Conservation (phyloP, 2,888 invertebrate species). For the Cylloceria caligata region DNA sequence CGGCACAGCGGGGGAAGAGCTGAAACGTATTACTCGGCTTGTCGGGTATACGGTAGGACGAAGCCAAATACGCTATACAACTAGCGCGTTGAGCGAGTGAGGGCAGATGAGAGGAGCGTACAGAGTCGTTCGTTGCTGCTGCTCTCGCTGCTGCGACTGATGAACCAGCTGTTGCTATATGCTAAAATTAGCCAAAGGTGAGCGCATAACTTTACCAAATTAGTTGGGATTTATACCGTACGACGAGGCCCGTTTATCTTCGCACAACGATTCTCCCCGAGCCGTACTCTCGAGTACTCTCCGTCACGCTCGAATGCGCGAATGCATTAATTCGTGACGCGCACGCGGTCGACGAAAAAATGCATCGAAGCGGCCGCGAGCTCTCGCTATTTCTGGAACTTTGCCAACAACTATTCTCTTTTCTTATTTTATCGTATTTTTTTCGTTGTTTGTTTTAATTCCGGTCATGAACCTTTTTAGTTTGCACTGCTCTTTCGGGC, state of each 20-base stretch:
- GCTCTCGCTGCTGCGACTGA: conserved; percentile 47
- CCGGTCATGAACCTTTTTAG: conserved; percentile 5
- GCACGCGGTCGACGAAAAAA: conserved; percentile 54
- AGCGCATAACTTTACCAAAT: conserved; percentile 69
- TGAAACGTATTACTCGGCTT: conserved; percentile 57
- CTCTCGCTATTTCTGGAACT: conserved; percentile 50
- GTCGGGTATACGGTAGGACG: conserved; percentile 43
- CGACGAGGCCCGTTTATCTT: conserved; percentile 62
- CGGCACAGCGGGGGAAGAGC: conserved; percentile 26
- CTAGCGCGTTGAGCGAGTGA: conserved; percentile 17
- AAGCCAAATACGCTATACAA: conserved; percentile 41
- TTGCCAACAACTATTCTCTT: conserved; percentile 35
- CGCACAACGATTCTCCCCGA: conserved; percentile 53
- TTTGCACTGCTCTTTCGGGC: conserved; percentile 25
- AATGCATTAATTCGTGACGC: conserved; percentile 60
- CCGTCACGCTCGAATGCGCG: conserved; percentile 49
- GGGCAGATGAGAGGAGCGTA: conserved; percentile 17
- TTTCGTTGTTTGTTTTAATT: conserved; percentile 36
- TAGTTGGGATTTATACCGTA: conserved; percentile 67
- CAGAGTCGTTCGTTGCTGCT: conserved; percentile 8
- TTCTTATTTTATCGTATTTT: conserved; percentile 14
- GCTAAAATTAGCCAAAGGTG: conserved; percentile 64
- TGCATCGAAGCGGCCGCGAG: conserved; percentile 46
- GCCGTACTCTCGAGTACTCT: conserved; percentile 37
- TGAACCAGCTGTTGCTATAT: conserved; percentile 71